Base-by-base conservation (phyloP, 2,797 vertebrate genomes). In the Xenopus petersii region DNA sequence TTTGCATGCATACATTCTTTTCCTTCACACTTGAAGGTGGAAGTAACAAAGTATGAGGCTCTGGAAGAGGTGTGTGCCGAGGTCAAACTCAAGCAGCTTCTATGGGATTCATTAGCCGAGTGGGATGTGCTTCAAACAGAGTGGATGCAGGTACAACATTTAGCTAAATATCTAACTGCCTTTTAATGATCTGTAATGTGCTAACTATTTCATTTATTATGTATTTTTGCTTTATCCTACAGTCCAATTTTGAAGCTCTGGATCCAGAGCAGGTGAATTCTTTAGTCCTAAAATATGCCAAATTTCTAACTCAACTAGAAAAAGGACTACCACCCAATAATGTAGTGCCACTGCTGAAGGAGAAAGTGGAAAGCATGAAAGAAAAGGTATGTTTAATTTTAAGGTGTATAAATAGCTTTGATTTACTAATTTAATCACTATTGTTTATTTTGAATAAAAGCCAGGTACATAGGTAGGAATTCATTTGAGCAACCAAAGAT, bases 61-160 rank as follows among this genome's bases (percentile, higher is more conserved):
- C 65, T 96, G 79, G 92, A 95, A 71, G 90, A 90, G 84, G 84
- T 93, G 56, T 84, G 80, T 74, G 81, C 86, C 65, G 92, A 94
- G 46, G 80, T 94, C 71, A 92, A 86, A 75, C 88, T 95, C 62
- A 94, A 92, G 61, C 83, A 89, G 16, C 84, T 95, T 68, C 87
- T 96, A 17, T 95, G 94, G 95, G 86, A 94, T 79, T 94, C 89
- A 71, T 58, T 92, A 24, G 87, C 89, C 66, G 90, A 95, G 66
- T 94, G 93, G 94, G 91, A 92, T 11, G 70, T 82, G 60, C 82
- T 93, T 51, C 88, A 93, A 26, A 74, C 81, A 5, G 86, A 81
- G 4, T 95, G 94, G 93, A 86, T 81, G 71, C 79, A 92, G 92
- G 94, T 95, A 79, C 59, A 24, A 15, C 12, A 16, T 4, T 63